Base-by-base conservation (phyloP, 1,140 invertebrate species). In the Dysdera silvatica region DNA sequence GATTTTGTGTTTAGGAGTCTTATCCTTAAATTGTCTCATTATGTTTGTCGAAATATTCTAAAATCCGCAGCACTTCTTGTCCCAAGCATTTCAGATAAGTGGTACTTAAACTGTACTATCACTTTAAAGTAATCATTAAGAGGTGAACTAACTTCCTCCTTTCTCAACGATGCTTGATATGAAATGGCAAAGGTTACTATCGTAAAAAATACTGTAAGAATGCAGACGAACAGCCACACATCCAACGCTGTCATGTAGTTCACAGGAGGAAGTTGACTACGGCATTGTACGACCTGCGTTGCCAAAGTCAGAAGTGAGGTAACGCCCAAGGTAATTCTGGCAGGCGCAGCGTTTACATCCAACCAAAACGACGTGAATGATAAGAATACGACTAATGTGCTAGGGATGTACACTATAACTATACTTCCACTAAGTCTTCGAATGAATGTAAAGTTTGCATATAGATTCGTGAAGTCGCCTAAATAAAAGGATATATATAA, bases 321-420 rank as follows among this genome's bases (percentile, higher is more conserved):
- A 10, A 71, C 59, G 0, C 68, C 69, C 14, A 76, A 65, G 0
- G 73, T 72, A 16, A 76, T 72, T 29, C 75, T 53, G 5, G 76
- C 75, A 1, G 75, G 76, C 0, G 73, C 75, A 16, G 72, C 69
- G 28, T 74, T 71, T 24, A 76, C 74, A 55, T 77, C 74, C 12
- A 78, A 52, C 76, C 76, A 76, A 61, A 76, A 76, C 28, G 74
- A 74, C n/a, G 76, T 70, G 68, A 65, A 70, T 0, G 67, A 69
- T 4, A 69, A 48, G 5, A 58, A 53, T 5, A 70, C 69, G 1
- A 69, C 58, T 33, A 70, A 29, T 4, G 57, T 54, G n/a, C 65
- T 70, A 24, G 69, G 69, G 33, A 70, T 51, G 33, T 69, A 70
- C 2, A 67, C 56, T 16, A 67, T 70, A 2, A 70, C 23, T 7